Evolutionary conservation across 2,797 vertebrate genomes (phyloP).

Genomic region (Diglossa cyanea): DNA sequence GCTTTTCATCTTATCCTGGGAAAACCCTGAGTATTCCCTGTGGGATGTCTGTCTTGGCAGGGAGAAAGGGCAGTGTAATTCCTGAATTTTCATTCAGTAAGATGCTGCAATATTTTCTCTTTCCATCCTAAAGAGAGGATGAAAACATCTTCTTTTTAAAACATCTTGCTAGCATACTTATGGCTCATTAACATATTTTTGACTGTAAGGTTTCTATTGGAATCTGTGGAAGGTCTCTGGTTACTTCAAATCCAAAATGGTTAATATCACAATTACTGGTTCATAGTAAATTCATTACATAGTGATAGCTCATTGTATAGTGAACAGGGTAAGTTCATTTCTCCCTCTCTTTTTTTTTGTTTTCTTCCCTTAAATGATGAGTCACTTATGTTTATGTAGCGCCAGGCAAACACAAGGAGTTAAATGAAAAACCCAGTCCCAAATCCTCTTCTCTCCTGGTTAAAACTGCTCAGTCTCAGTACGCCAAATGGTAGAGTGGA

Average conservation of each 20-base stretch:
- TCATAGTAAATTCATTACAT: not conserved
- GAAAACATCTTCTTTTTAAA: not conserved
- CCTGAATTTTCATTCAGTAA: not conserved
- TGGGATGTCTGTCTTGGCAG: not conserved
- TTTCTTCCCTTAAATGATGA: not conserved
- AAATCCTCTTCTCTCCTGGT: not conserved
- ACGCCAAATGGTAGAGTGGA: not conserved
- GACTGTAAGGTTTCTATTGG: not conserved
- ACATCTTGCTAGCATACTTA: not conserved
- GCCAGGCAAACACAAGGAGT: not conserved
- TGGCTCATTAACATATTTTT: not conserved
- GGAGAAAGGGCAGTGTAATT: not conserved
- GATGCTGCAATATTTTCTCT: not conserved
- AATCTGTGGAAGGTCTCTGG: not conserved
- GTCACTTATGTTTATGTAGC: not conserved
- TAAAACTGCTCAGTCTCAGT: not conserved
- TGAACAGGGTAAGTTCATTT: not conserved
- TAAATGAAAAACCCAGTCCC: not conserved
- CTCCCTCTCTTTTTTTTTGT: not conserved
- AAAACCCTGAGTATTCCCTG: not conserved
- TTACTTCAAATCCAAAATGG: not conserved
- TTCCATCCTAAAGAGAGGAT: not conserved
- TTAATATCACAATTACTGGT: not conserved
- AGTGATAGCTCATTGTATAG: not conserved
- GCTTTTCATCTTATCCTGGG: not conserved